These are phyloP conservation scores for Campoplex nolae DNA, from an alignment of 2,888 invertebrate species.

Conservation along the genomic window DNA sequence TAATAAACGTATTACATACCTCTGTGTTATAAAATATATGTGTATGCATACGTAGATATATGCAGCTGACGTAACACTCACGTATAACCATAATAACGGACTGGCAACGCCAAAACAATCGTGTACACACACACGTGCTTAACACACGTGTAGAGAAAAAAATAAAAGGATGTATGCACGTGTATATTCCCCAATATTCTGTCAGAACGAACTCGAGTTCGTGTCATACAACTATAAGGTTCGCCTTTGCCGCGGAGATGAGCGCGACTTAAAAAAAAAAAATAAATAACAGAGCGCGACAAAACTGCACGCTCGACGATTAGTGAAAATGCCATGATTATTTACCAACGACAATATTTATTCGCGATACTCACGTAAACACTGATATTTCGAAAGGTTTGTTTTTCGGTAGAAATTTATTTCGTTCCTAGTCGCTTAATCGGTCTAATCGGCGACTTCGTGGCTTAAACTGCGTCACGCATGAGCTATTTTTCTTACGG, in stretches of 20 bases:
- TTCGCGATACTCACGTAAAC: constrained; percentile 35
- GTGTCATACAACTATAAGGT: constrained; percentile 68
- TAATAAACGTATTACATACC: constrained; percentile 24
- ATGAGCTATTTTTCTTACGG: background rate
- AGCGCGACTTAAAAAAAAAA: constrained; percentile 37
- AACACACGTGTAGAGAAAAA: background rate
- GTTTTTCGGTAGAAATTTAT: background rate
- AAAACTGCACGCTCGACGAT: constrained; percentile 61
- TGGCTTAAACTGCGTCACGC: background rate
- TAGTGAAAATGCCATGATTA: constrained; percentile 53
- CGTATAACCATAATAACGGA: background rate
- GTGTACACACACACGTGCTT: background rate
- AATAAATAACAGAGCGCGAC: constrained; percentile 42
- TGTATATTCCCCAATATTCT: background rate
- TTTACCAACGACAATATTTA: constrained; percentile 53
- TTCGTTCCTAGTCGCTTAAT: background rate
- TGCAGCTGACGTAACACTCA: background rate
- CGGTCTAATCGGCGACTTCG: background rate
- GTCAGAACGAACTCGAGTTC: constrained; percentile 55
- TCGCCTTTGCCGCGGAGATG: constrained; percentile 62
- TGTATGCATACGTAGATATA: background rate
- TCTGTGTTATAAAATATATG: background rate
- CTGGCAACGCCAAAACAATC: constrained; percentile 2
- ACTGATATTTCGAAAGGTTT: constrained; percentile 18
- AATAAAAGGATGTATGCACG: background rate